A percentile compares a stretch with the other conserved stretches of the same genome.
These are phyloP conservation scores for Pinctada fucata DNA, from an alignment of 2,888 invertebrate species.

Conservation along the genomic window DNA sequence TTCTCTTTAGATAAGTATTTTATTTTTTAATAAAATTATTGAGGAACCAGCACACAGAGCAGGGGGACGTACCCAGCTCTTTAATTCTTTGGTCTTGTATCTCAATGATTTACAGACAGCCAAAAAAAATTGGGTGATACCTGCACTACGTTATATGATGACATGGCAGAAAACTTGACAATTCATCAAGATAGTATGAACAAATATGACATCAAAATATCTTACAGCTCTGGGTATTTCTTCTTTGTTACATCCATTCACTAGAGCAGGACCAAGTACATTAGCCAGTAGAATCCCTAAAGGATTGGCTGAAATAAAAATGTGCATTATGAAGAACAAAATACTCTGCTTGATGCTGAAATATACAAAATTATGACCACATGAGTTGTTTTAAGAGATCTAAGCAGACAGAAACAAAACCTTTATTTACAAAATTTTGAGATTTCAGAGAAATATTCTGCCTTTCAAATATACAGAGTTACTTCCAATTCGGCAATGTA, in stretches of 20 bases:
- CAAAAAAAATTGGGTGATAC: not conserved
- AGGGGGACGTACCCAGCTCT: no score
- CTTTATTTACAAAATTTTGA: not conserved
- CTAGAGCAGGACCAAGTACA: slow-evolving; percentile 76
- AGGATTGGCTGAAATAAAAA: slow-evolving; percentile 75
- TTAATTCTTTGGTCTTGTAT: no score
- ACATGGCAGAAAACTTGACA: not conserved
- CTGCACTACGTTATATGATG: not conserved
- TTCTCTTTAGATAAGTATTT: no score
- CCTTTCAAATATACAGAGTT: no score
- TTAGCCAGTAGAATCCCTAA: slow-evolving; percentile 78
- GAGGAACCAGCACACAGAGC: no score
- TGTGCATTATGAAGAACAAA: no score
- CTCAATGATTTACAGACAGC: not conserved
- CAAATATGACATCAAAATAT: not conserved
- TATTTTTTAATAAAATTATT: no score
- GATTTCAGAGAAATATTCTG: no score
- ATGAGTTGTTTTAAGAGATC: no score
- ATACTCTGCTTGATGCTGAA: no score
- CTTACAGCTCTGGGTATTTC: slow-evolving; percentile 72
- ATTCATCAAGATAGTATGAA: not conserved
- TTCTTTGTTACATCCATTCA: slow-evolving; percentile 60
- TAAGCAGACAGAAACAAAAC: not conserved
- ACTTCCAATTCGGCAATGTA: no score
- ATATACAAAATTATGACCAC: no score